Evolutionary conservation across 2,797 vertebrate genomes (phyloP), one percentile per base, ranked within the genome.

Genomic region (Anguilla anguilla): DNA sequence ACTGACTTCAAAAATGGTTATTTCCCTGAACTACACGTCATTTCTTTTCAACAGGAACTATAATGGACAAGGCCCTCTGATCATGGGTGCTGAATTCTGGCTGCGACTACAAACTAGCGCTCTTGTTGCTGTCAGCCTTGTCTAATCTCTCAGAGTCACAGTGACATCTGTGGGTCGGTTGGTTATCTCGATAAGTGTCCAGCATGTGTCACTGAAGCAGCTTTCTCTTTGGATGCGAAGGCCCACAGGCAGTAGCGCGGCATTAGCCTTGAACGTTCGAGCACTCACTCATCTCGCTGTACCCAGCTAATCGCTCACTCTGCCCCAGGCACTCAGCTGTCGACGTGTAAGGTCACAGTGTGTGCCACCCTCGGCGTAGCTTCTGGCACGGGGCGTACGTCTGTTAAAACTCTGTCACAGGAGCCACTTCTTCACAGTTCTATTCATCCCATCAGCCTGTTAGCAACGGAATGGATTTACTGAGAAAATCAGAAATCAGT

Each of bases 221-320:
- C 83, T 59, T 31, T 17, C 43, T 17, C n/a, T 57, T 31, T 59
- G 51, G 39, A 83, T 11, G 25, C 11, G 43, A 17, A 11, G 2
- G 25, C 25, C 17, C 51, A 7, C 51, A 17, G 53, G 10, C 46
- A 57, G n/a, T 59, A 84, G 25, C 10, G 9, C 15, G 15, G 51
- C 79, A 4, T 51, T 51, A 82, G n/a, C 83, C 83, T 59, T 84
- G 83, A 55, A 84, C 53, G 22, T 83, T n/a, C 49, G 19, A n/a
- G 15, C 51, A 31, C 15, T 28, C 25, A 15, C 31, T 19, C 35
- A 22, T 46, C 17, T 46, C 74, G 46, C 39, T 46, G 11, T 43
- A 46, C 35, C 35, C 6, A 6, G 74, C 74, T 79, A 79, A 79
- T 79, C 74, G 39, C 74, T 43, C 19, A 46, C 17, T 22, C 35